phyloP scores from a whole-genome alignment of 2,888 invertebrate genomes.

The Drosophila kuntzei region DNA sequence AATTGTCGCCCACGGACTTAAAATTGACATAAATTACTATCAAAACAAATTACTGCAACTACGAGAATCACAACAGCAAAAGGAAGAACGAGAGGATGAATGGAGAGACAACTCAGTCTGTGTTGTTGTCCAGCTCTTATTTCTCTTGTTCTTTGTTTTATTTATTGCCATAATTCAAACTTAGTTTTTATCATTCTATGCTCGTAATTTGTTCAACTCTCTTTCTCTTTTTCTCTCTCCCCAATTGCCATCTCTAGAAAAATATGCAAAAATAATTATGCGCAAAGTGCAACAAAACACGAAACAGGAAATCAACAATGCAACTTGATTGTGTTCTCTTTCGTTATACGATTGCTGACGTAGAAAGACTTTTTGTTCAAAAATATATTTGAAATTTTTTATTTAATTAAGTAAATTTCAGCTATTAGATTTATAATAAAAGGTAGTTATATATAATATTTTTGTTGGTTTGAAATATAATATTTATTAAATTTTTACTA shows the following conservation, averaged over 20 bases:
- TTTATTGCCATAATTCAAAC: constrained; percentile 79
- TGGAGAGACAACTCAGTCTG: not conserved
- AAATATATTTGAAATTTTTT: not conserved
- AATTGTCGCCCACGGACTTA: constrained; percentile 43
- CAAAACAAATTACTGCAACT: constrained; percentile 46
- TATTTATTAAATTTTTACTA: too few relatives aligned
- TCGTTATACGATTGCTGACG: constrained; percentile 6
- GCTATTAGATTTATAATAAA: not conserved
- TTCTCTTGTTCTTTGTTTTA: constrained; percentile 36
- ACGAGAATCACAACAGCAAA: constrained; percentile 4
- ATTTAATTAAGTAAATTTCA: not conserved
- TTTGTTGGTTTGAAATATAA: too few relatives aligned
- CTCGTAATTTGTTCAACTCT: constrained; percentile 56
- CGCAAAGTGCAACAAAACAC: constrained; percentile 72
- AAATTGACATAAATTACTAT: constrained; percentile 72
- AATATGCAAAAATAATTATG: constrained; percentile 81
- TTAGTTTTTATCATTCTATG: constrained; percentile 72
- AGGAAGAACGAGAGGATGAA: not conserved
- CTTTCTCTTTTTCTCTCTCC: not conserved
- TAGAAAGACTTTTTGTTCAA: not conserved
- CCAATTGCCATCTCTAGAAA: constrained; percentile 44
- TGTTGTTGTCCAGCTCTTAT: constrained; percentile 5
- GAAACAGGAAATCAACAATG: constrained; percentile 31
- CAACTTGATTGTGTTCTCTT: constrained; percentile 12
- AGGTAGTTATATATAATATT: too few relatives aligned